Base-by-base conservation (phyloP, 2,113 vertebrate genomes). In the Paedocypris sp. region DNA sequence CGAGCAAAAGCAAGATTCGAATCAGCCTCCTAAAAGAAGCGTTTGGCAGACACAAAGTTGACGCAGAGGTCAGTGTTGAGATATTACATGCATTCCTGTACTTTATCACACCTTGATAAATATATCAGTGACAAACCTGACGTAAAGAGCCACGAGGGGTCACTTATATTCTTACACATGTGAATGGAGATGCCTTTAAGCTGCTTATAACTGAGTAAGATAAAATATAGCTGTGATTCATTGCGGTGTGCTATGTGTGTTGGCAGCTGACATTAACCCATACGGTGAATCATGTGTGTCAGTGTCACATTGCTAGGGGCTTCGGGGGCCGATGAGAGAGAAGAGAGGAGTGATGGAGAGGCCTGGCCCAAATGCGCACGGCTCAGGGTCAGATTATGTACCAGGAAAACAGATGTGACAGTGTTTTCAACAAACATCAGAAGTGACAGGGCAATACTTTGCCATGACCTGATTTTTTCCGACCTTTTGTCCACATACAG, bases 261-360 rank as follows among this genome's bases (percentile, higher is more conserved):
- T 63, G 61, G 51, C 61, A 63, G 15, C 50, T 63, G 61, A 63
- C 29, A 63, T 63, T 54, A 63, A 63, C 38, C 49, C 26, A 25
- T 63, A 45, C 29, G 4, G 61, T 53, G 49, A 63, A 36, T 63
- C 49, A 54, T 53, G 61, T n/a, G 36, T 51, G 47, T 63, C 47
- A 43, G 60, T 63, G 60, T 51, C 39, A 51, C 23, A 20, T 22
- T 45, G 18, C 60, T 52, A 25, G 28, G 36, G 53, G 25, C 11
- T 43, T 31, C 39, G 18, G 25, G 18, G 18, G 38, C 26, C n/a
- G 3, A 4, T 26, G 20, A 19, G 35, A 41, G 25, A 41, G 23
- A 35, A 26, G 3, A 11, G 50, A 22, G 25, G 9, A 29, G 36
- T 57, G 26, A 43, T 31, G 18, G 18, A 43, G 53, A 39, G 53